A percentile compares a stretch with the other conserved stretches of the same genome.
These are phyloP conservation scores for Cotesia chilonis DNA, from an alignment of 1,140 invertebrate genomes.

Conservation along the genomic window DNA sequence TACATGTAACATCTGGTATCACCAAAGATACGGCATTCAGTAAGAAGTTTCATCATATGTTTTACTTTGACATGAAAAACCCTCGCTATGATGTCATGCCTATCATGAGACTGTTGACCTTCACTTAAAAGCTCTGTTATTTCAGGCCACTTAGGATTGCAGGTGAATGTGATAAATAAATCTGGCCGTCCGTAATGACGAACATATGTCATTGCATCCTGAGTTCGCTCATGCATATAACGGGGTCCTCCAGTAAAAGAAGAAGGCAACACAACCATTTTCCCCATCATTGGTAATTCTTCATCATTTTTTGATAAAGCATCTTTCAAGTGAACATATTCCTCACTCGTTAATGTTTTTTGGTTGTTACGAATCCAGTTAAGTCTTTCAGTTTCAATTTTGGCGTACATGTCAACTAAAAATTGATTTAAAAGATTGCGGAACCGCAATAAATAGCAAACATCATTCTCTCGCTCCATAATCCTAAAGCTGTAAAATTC, in stretches of 20 bases:
- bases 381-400: too few relatives aligned
- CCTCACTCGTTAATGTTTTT: conserved; percentile 59
- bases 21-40: conserved; percentile 45
- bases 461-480: conserved; percentile 54
- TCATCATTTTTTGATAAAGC: conserved; percentile 12
- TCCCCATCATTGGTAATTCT: neutral
- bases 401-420: conserved; percentile 61
- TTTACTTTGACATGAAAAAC: conserved; percentile 39
- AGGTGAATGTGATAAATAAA: conserved; percentile 47
- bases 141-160: conserved; percentile 51
- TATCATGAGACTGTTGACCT: conserved; percentile 46
- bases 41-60: conserved; percentile 30
- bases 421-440: conserved; percentile 58
- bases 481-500: conserved; percentile 53
- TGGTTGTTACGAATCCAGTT: conserved; percentile 63
- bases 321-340: conserved; percentile 50
- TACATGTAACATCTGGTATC: conserved; percentile 53
- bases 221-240: conserved; percentile 61
- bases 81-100: conserved; percentile 46
- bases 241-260: conserved; percentile 58
- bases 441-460: conserved; percentile 51
- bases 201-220: conserved; percentile 61
- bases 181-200: conserved; percentile 47
- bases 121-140: conserved; percentile 37
- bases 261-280: conserved; percentile 59